These are phyloP conservation scores for Scortum barcoo DNA, from an alignment of 2,113 vertebrate species.

Conservation along the genomic window DNA sequence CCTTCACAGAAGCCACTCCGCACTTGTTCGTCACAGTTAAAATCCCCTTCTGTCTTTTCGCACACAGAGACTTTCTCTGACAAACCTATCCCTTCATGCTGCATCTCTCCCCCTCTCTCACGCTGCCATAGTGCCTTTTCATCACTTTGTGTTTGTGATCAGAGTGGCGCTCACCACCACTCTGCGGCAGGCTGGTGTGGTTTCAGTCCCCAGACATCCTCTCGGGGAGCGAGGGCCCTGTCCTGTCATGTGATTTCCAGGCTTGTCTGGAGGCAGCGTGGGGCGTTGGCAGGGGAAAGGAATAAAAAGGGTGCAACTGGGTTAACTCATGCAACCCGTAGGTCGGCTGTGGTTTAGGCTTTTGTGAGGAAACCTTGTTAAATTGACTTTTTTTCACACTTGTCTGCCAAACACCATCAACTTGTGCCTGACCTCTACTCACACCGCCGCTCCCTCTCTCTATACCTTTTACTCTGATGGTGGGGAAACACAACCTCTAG, in stretches of 20 bases:
- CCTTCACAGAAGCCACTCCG: conserved; percentile 7
- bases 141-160: conserved; percentile 58
- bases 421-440: conserved; percentile 56
- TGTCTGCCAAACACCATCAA: conserved; percentile 46
- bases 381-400: conserved; percentile 60
- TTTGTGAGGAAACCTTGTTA: conserved; percentile 46
- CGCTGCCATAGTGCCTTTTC: conserved; percentile 51
- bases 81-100: conserved; percentile 21
- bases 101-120: conserved; percentile 44
- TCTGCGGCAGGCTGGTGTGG: conserved; percentile 63
- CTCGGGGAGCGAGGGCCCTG: conserved; percentile 27
- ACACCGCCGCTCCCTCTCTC: background rate
- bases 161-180: conserved; percentile 46
- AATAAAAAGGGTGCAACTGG: conserved; percentile 8
- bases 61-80: conserved; percentile 30
- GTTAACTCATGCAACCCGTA: conserved; percentile 44
- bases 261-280: conserved; percentile 47
- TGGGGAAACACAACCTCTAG: conserved; percentile 57
- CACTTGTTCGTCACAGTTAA: conserved; percentile 24
- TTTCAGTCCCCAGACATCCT: conserved; percentile 62
- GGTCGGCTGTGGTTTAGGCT: conserved; percentile 51
- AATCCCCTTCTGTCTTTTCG: conserved; percentile 28
- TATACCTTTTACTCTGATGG: conserved; percentile 55
- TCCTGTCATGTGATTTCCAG: conserved; percentile 64
- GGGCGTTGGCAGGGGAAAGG: conserved; percentile 48